Base-by-base conservation (phyloP, 2,113 vertebrate species). In the Mastomys coucha region DNA sequence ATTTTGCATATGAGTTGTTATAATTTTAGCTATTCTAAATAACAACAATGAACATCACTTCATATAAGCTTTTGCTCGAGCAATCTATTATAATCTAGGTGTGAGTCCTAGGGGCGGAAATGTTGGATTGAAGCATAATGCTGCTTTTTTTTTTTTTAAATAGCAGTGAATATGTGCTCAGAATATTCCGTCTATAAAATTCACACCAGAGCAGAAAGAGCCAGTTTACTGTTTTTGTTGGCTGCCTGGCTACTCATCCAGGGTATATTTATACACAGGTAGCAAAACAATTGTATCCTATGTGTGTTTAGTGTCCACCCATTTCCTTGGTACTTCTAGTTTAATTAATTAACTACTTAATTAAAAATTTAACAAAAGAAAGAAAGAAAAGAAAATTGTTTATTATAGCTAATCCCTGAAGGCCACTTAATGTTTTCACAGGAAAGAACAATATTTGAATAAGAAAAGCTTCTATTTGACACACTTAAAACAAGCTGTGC, bases 1-100 rank as follows among this genome's bases (percentile, higher is more conserved):
- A 91, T 89, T 96, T 96, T 90, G 63, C 39, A 94, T 94, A n/a
- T 77, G 96, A 95, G 63, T 96, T 90, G 63, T 65, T 89, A 80
- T 94, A 91, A 95, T 72, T 95, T 90, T 93, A 90, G 95, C 78
- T 72, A 49, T 88, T 96, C 88, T 70, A 90, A 96, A 56, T 94
- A 93, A 81, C 63, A 90, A 17, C 63, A 88, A 91, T 60, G 70
- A 88, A 69, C 69, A 94, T 72, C 51, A 58, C 89, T 93, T 72
- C 56, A 80, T 51, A 80, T 91, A 96, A 97, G 84, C n/a, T 3
- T 96, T 76, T 91, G 89, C 73, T 96, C n/a, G 70, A 77, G 8
- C 70, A 33, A 96, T 93, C 91, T 97, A 93, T 91, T 93, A 60
- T 65, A 69, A 88, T 65, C 73, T 94, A 89, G 19, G 53, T 88